Evolutionary conservation across 2,888 invertebrate genomes (phyloP), one percentile per base, ranked within the genome.

Genomic region (Tanytarsus gracilentus): DNA sequence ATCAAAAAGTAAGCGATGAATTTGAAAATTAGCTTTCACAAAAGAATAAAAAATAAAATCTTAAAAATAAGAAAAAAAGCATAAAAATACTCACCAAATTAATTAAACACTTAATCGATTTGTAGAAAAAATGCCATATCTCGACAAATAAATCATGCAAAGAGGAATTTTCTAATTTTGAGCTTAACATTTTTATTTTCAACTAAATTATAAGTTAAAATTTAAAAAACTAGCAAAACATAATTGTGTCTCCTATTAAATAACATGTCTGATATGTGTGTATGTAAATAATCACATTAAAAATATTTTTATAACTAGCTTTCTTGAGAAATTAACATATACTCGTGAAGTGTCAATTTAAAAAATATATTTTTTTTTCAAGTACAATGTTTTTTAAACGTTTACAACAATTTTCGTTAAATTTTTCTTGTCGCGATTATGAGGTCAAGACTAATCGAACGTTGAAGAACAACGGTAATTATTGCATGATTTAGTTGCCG

Each of bases 141-240:
- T n/a, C n/a, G n/a, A n/a, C 44, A 44, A 44, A 5, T 21, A 44
- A 44, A 44, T 44, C 44, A 44, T 44, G 44, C 44, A 44, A 44
- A 18, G 44, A 44, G 11, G 5, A 44, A 9, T 18, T n/a, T n/a
- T n/a, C n/a, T n/a, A n/a, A n/a, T n/a, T n/a, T n/a, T n/a, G n/a
- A n/a, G n/a, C n/a, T n/a, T n/a, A n/a, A n/a, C n/a, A n/a, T n/a
- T n/a, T n/a, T n/a, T n/a, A n/a, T n/a, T n/a, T n/a, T n/a, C n/a
- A n/a, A n/a, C n/a, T n/a, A n/a, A n/a, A n/a, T n/a, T n/a, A n/a
- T n/a, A n/a, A n/a, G n/a, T n/a, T n/a, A n/a, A n/a, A n/a, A n/a
- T n/a, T n/a, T n/a, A n/a, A n/a, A n/a, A n/a, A n/a, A n/a, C n/a
- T n/a, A n/a, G n/a, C n/a, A n/a, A n/a, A n/a, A n/a, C n/a, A n/a